Evolutionary conservation across 2,888 invertebrate species (phyloP).

Genomic region (Psococerastis gibbosa): DNA sequence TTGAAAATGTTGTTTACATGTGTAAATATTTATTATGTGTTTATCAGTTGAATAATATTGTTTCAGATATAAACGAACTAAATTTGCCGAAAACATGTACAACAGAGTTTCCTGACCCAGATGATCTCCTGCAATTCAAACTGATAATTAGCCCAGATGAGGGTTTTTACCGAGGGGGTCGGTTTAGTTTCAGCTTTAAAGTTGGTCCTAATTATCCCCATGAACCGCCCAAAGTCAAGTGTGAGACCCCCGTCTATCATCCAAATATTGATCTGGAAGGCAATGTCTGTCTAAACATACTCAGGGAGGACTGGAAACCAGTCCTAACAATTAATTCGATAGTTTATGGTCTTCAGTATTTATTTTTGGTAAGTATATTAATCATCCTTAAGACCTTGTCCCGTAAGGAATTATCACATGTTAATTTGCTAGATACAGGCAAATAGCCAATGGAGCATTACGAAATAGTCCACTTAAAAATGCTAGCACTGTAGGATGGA

Average conservation of each 20-base stretch:
- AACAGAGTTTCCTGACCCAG: conserved; percentile 90
- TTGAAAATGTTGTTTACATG: too few species aligned
- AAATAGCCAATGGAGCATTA: too few species aligned
- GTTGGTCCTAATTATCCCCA: conserved; percentile 96
- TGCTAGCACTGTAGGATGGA: too few species aligned
- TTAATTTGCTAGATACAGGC: too few species aligned
- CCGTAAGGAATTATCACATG: too few species aligned
- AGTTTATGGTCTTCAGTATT: conserved; percentile 92
- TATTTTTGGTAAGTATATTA: conserved; percentile 57
- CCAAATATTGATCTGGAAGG: conserved; percentile 97
- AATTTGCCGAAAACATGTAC: conserved; percentile 93
- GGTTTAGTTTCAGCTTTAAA: conserved; percentile 93
- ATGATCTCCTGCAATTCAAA: conserved; percentile 91
- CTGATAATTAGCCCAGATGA: conserved; percentile 93
- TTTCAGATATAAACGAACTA: conserved; percentile 88
- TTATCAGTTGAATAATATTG: too few species aligned
- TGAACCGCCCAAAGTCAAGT: conserved; percentile 96
- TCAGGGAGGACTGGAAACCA: conserved; percentile 98
- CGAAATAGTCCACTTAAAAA: too few species aligned
- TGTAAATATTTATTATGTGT: too few species aligned
- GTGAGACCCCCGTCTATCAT: conserved; percentile 93
- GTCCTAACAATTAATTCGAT: conserved; percentile 94
- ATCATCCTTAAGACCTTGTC: too few species aligned
- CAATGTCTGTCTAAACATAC: conserved; percentile 92
- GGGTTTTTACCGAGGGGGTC: conserved; percentile 87